These are phyloP conservation scores for Zaprionus ghesquierei DNA, from an alignment of 1,140 invertebrate species.

Conservation along the genomic window DNA sequence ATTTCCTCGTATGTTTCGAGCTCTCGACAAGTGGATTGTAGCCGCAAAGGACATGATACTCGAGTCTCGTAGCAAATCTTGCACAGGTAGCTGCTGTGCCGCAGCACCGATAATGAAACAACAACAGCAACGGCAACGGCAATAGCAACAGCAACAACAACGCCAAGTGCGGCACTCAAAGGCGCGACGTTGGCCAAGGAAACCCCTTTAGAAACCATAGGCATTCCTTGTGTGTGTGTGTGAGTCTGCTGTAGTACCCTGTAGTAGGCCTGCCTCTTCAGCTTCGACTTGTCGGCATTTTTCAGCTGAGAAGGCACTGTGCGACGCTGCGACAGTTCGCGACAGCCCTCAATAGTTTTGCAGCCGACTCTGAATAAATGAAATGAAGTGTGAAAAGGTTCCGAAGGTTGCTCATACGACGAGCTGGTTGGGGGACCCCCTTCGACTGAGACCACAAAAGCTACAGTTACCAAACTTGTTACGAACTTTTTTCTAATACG, in stretches of 20 bases:
- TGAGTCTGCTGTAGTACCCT: not conserved
- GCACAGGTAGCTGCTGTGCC: constrained; percentile 6
- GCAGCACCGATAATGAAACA: constrained; percentile 26
- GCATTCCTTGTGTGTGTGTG: not conserved
- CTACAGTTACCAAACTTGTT: constrained; percentile 1
- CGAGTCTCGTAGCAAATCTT: constrained; percentile 34
- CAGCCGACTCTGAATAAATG: not conserved
- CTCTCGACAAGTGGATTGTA: constrained; percentile 55
- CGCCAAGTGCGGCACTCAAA: not conserved
- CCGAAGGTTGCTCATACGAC: not conserved
- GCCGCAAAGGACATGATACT: constrained; percentile 64
- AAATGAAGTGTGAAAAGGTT: constrained; percentile 7
- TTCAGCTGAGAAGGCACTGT: not conserved
- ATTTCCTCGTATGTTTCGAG: constrained; percentile 38
- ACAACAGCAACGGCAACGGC: constrained; percentile 2
- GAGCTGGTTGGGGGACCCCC: no score
- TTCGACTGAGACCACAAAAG: not conserved
- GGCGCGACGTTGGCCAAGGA: constrained; percentile 1
- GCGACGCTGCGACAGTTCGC: constrained; percentile 11
- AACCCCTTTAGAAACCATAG: constrained; percentile 14
- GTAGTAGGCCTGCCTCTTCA: constrained; percentile 13
- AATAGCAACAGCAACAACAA: constrained; percentile 1
- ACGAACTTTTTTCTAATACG: constrained; percentile 8
- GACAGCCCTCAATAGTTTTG: constrained; percentile 11
- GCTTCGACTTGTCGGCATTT: constrained; percentile 31